These are phyloP conservation scores for Anser brachyrhynchus DNA, from an alignment of 2,113 vertebrate species.

Conservation along the genomic window DNA sequence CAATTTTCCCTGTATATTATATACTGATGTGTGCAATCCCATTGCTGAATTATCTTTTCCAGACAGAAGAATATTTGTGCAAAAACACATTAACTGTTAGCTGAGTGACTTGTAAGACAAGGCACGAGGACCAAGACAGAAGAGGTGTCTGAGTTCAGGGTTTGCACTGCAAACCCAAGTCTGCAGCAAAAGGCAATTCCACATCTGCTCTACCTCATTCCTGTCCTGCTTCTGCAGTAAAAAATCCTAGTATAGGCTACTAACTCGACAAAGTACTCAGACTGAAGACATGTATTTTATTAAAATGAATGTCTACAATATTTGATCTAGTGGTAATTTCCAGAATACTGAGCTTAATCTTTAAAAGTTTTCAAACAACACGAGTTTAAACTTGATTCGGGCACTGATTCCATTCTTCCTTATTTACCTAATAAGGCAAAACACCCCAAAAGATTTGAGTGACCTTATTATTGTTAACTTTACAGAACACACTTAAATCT, in stretches of 20 bases:
- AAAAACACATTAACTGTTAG: neutral
- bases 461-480: neutral
- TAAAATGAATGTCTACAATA: neutral
- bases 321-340: neutral
- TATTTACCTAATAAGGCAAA: neutral
- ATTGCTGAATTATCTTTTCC: neutral
- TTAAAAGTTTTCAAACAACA: neutral
- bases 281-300: neutral
- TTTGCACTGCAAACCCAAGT: neutral
- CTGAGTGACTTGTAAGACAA: neutral
- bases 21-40: neutral
- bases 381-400: neutral
- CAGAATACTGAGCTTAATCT: neutral
- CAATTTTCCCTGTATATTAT: neutral
- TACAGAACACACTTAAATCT: neutral
- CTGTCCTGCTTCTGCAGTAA: neutral
- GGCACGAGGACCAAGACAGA: neutral
- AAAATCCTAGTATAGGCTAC: neutral
- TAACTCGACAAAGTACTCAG: neutral
- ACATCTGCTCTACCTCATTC: neutral
- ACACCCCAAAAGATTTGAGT: neutral
- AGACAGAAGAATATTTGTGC: neutral
- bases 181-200: neutral
- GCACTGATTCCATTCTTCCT: neutral
- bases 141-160: accelerated